Conservation (phyloP, 2,113 vertebrate species). For the Noturus placidus region DNA sequence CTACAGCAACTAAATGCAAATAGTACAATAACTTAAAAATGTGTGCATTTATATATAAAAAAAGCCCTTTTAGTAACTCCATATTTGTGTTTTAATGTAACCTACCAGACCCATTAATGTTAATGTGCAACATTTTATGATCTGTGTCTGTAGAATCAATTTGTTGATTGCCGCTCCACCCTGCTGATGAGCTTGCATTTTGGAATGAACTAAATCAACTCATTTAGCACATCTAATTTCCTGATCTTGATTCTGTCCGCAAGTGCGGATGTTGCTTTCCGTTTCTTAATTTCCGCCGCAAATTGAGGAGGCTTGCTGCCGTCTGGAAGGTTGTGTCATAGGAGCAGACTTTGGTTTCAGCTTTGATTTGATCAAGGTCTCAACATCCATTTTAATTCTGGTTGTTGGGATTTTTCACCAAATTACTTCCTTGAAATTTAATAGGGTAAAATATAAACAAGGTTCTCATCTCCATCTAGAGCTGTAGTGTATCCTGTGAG, state of each 20-base stretch:
- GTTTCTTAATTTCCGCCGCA: slow-evolving; percentile 39
- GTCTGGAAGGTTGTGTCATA: slow-evolving; percentile 27
- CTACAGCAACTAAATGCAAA: not conserved
- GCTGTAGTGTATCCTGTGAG: not conserved
- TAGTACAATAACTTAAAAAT: not conserved
- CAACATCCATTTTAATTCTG: slow-evolving; percentile 16
- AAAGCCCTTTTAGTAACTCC: not conserved
- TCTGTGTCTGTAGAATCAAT: slow-evolving; percentile 51
- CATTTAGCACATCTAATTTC: slow-evolving; percentile 46
- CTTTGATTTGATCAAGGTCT: slow-evolving; percentile 5
- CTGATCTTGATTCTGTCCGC: slow-evolving; percentile 32
- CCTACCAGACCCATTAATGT: slow-evolving; percentile 39
- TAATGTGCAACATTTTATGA: slow-evolving; percentile 40
- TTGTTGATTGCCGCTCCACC: slow-evolving; percentile 31
- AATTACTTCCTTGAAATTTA: not conserved
- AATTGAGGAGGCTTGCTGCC: slow-evolving; percentile 34
- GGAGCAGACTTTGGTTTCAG: not conserved
- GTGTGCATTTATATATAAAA: not conserved
- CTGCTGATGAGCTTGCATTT: slow-evolving; percentile 41
- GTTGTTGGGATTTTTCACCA: not conserved
- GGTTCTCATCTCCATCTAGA: not conserved
- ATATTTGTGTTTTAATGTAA: slow-evolving; percentile 28
- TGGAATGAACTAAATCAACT: slow-evolving; percentile 47
- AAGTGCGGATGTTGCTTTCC: slow-evolving; percentile 29
- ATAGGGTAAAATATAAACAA: not conserved